These are phyloP conservation scores for Myotis pilosus DNA, from an alignment of 2,797 vertebrate genomes.

Conservation along the genomic window DNA sequence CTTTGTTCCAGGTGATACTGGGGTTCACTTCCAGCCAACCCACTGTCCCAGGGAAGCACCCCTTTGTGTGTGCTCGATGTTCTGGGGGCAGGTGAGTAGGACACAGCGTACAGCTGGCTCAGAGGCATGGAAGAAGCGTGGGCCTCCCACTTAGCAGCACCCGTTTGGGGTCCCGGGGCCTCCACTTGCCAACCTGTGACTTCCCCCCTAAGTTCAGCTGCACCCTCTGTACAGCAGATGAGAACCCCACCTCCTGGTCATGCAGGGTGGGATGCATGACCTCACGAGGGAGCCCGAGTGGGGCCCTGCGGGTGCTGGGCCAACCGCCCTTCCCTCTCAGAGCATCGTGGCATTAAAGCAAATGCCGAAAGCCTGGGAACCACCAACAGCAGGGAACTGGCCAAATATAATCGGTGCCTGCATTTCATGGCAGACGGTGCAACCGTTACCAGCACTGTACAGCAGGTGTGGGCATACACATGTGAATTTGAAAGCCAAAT, in stretches of 20 bases:
- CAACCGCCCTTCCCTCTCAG: too few relatives aligned
- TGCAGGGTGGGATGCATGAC: background rate
- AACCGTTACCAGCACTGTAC: background rate
- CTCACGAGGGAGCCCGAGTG: rapidly evolving
- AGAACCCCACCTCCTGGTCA: rapidly evolving
- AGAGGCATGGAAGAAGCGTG: rapidly evolving
- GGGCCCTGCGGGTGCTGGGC: background rate
- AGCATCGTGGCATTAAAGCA: background rate
- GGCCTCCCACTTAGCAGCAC: background rate
- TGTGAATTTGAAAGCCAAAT: background rate
- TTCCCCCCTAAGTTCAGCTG: too few relatives aligned
- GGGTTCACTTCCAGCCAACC: background rate
- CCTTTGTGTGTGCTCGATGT: rapidly evolving
- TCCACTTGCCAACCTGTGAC: background rate
- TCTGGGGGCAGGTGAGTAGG: background rate
- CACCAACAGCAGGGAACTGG: background rate
- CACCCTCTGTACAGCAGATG: too few relatives aligned
- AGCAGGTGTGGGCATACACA: too few relatives aligned
- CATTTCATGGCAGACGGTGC: too few relatives aligned
- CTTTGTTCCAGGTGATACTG: background rate
- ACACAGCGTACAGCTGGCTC: background rate
- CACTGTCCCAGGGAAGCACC: background rate
- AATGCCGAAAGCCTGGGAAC: background rate
- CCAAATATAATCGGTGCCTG: too few relatives aligned
- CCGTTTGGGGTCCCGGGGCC: background rate